A percentile compares a stretch with the other conserved stretches of the same genome.
phyloP scores from a whole-genome alignment of 2,113 vertebrate genomes.

The Apteryx mantelli region DNA sequence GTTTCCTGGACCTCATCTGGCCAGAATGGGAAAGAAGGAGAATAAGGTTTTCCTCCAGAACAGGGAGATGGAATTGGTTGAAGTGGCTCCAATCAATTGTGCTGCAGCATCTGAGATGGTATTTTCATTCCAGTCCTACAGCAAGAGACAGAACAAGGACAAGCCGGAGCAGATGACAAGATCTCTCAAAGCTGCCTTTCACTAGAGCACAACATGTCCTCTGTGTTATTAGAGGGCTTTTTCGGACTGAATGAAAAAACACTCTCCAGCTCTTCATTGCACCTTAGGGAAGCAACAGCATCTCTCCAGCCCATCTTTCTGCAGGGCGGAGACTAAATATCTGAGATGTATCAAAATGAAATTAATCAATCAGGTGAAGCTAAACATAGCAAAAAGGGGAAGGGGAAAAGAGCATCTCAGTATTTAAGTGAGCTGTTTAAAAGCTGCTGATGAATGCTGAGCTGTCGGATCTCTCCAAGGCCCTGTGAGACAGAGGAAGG shows the following conservation, averaged over 20 bases:
- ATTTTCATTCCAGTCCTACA: slow-evolving; percentile 56
- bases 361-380: slow-evolving; percentile 10
- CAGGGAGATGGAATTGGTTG: background rate
- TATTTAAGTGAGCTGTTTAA: slow-evolving; percentile 16
- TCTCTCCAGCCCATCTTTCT: slow-evolving; percentile 52
- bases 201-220: slow-evolving; percentile 55
- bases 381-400: background rate
- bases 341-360: slow-evolving; percentile 23
- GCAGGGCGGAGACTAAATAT: slow-evolving; percentile 45
- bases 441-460: background rate
- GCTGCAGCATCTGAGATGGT: slow-evolving; percentile 27
- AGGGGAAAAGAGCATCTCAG: background rate
- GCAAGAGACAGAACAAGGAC: slow-evolving; percentile 42
- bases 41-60: slow-evolving; percentile 8
- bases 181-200: slow-evolving; percentile 67
- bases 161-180: slow-evolving; percentile 51
- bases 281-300: slow-evolving; percentile 37
- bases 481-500: background rate
- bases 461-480: background rate
- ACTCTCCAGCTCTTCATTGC: slow-evolving; percentile 53
- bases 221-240: slow-evolving; percentile 55
- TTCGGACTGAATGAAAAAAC: slow-evolving; percentile 58
- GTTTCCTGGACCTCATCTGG: background rate
- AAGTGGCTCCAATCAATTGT: slow-evolving; percentile 18
- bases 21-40: background rate